Percentiles rank a stretch among this genome's conserved stretches.
phyloP scores from a whole-genome alignment of 2,888 invertebrate species.

The Dynastes tityus region DNA sequence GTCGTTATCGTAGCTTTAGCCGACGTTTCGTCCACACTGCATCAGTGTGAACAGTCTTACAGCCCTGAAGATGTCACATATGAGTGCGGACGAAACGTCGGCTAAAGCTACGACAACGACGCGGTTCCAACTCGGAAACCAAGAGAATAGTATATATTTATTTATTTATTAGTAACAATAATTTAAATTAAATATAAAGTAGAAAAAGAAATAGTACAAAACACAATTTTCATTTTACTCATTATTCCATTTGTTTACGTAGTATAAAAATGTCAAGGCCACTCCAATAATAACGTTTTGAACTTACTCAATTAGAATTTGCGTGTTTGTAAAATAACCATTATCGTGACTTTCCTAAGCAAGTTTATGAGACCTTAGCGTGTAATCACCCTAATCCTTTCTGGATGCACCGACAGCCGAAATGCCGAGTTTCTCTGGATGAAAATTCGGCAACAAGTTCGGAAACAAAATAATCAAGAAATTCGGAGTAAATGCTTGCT shows the following conservation, averaged over 20 bases:
- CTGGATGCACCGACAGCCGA: constrained; percentile 92
- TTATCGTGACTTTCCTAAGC: constrained; percentile 90
- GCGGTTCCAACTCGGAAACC: no score
- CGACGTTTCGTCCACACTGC: no score
- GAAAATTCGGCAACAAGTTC: constrained; percentile 93
- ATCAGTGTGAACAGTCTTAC: no score
- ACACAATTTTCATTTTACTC: constrained; percentile 8
- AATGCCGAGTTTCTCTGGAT: constrained; percentile 96
- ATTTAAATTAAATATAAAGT: constrained; percentile 30
- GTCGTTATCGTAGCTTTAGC: no score
- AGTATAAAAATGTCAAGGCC: constrained; percentile 47
- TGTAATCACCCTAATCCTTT: constrained; percentile 95
- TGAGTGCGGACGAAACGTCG: no score
- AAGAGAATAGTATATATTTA: no score
- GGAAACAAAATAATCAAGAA: no score
- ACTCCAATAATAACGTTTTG: constrained; percentile 23
- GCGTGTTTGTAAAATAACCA: constrained; percentile 91
- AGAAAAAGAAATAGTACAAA: constrained; percentile 26
- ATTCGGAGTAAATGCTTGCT: no score
- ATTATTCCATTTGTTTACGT: constrained; percentile 7
- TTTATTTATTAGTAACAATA: constrained; percentile 13
- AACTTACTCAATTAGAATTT: constrained; percentile 73
- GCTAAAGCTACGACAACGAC: no score
- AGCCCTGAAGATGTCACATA: no score
- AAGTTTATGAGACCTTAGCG: constrained; percentile 90